These are phyloP conservation scores for Thamnophis elegans DNA, from an alignment of 2,797 vertebrate genomes.

Conservation along the genomic window DNA sequence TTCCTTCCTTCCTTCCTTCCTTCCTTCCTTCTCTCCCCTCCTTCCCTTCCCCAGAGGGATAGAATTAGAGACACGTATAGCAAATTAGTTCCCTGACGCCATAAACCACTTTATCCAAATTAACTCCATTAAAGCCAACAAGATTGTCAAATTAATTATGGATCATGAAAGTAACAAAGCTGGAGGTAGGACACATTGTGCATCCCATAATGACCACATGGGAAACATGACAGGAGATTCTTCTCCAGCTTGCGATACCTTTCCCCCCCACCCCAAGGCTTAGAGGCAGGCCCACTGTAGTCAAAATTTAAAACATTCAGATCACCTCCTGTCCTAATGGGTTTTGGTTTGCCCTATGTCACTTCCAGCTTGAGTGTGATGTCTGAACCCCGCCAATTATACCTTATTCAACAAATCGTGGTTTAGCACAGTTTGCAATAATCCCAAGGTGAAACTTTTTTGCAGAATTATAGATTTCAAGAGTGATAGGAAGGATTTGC, in stretches of 20 bases:
- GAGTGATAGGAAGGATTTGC: not conserved
- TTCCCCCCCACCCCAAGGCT: not conserved
- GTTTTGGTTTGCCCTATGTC: not conserved
- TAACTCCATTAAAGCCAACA: not conserved
- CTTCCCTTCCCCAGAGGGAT: not conserved
- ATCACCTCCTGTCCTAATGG: not conserved
- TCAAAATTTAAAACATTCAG: not conserved
- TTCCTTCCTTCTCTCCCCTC: too few species aligned
- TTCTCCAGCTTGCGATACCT: not conserved
- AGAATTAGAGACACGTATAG: not conserved
- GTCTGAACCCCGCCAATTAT: not conserved
- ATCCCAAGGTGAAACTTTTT: not conserved
- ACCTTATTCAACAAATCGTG: not conserved
- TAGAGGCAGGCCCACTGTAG: not conserved
- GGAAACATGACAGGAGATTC: not conserved
- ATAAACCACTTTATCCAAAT: not conserved
- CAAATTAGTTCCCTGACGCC: slow-evolving; percentile 8
- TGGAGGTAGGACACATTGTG: not conserved
- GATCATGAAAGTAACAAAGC: not conserved
- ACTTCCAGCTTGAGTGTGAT: not conserved
- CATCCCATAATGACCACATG: slow-evolving; percentile 2
- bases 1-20: not conserved
- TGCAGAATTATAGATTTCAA: not conserved
- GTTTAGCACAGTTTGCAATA: not conserved
- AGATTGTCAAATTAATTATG: slow-evolving; percentile 31